Base-by-base conservation (phyloP, 2,797 vertebrate species). In the Tamandua tetradactyla region DNA sequence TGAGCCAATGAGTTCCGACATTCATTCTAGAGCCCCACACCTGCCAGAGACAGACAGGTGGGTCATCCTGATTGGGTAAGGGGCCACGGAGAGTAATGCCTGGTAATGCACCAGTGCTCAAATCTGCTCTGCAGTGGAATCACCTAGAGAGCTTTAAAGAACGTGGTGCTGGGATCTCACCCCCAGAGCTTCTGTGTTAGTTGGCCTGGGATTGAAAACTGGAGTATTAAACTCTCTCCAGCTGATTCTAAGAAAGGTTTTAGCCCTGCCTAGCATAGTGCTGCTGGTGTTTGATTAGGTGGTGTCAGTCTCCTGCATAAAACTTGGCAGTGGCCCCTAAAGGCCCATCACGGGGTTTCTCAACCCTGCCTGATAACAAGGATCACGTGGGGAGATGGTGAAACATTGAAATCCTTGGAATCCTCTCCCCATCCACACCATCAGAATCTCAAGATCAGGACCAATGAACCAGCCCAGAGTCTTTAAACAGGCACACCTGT, bases 341-440 rank as follows among this genome's bases (percentile, higher is more conserved):
- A 37, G 40, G 7, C 23, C 27, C 35, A 9, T 32, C 7, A 9
- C 1, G 32, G n/a, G 23, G 3, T 35, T 83, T 88, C 37, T 76
- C 11, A 68, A 35, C 71, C 49, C 22, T 55, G 7, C 12, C 47
- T 22, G 9, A 25, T 1, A 32, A 81, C 20, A 57, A 72, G 40
- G 52, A 13, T 32, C 44, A n/a, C 18, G 42, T 14, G 35, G 12
- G 2, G 5, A 71, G 2, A 59, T 37, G 59, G 23, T 55, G 83
- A 30, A 61, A n/a, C 18, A 13, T 13, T 13, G 69, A 32, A 2
- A 7, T 72, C 49, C 0, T 5, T 20, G 22, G 42, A 17, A 27
- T 57, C 18, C 5, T 35, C 2, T 78, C n/a, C 20, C 1, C 0
- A 3, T 57, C 4, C 35, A 11, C 3, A n/a, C 15, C 66, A 59